A percentile compares a stretch with the other conserved stretches of the same genome.
These are phyloP conservation scores for Drosophila quadrilineata DNA, from an alignment of 1,140 invertebrate genomes.

Conservation along the genomic window DNA sequence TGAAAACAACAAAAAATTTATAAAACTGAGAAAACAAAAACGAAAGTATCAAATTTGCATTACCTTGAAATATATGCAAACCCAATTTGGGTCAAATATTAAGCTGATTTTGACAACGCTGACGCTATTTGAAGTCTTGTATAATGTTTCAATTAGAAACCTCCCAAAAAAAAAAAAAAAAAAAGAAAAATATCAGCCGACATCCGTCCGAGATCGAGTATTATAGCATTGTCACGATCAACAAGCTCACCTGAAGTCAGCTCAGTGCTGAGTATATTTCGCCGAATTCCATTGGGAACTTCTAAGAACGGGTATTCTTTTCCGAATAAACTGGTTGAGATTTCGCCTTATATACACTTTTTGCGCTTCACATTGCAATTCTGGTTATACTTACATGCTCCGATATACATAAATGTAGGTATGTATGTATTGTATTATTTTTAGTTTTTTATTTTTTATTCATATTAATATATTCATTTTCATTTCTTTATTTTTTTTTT, in stretches of 20 bases:
- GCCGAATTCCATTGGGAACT: slow-evolving; percentile 36
- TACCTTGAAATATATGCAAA: slow-evolving; percentile 63
- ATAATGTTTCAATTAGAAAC: slow-evolving; percentile 71
- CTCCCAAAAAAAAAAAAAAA: too few relatives aligned
- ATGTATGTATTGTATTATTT: slow-evolving; percentile 10
- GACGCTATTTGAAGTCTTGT: slow-evolving; percentile 48
- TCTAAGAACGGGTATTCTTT: slow-evolving; percentile 52
- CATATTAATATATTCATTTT: slow-evolving; percentile 38
- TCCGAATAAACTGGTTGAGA: slow-evolving; percentile 45
- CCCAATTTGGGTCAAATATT: slow-evolving; percentile 66
- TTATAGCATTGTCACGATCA: slow-evolving; percentile 33
- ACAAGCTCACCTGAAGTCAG: too few relatives aligned
- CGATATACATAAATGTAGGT: slow-evolving; percentile 14
- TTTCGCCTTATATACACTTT: slow-evolving; percentile 17
- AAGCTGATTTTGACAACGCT: slow-evolving; percentile 30
- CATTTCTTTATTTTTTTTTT: slow-evolving; percentile 21
- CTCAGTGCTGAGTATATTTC: too few relatives aligned
- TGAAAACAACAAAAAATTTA: slow-evolving; percentile 12
- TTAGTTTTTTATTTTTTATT: slow-evolving; percentile 1
- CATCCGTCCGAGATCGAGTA: too few relatives aligned
- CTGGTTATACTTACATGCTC: slow-evolving; percentile 17
- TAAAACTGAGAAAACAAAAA: slow-evolving; percentile 39
- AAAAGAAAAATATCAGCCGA: too few relatives aligned
- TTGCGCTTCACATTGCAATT: slow-evolving; percentile 27
- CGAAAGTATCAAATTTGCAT: slow-evolving; percentile 74